phyloP scores from a whole-genome alignment of 2,113 vertebrate species.

The Stigmatopora argus region DNA sequence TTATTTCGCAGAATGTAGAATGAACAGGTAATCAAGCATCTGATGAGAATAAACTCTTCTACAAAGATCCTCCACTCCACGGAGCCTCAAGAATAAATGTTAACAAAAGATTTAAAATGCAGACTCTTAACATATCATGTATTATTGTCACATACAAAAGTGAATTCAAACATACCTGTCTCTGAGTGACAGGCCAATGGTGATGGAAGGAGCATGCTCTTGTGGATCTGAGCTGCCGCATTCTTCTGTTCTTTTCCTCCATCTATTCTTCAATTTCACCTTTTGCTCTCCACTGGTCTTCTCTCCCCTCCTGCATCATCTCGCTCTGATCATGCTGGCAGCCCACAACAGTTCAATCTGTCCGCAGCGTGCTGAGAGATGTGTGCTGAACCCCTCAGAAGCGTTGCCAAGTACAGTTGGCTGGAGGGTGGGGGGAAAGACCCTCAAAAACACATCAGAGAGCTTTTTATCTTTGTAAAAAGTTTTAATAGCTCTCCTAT shows the following conservation, averaged over 20 bases:
- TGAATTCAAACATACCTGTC: too few relatives aligned
- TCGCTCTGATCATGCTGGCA: slow-evolving; percentile 41
- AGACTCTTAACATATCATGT: too few relatives aligned
- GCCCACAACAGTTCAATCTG: slow-evolving; percentile 58
- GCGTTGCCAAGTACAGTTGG: slow-evolving; percentile 67
- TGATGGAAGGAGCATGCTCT: slow-evolving; percentile 33
- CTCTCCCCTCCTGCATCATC: slow-evolving; percentile 21
- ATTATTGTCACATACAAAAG: too few relatives aligned
- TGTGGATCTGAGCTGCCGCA: slow-evolving; percentile 54
- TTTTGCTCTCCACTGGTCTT: slow-evolving; percentile 41
- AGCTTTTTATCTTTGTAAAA: slow-evolving; percentile 38
- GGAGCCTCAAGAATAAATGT: too few relatives aligned
- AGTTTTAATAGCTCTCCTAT: slow-evolving; percentile 55
- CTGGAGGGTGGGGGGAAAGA: slow-evolving; percentile 42
- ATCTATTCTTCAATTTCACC: slow-evolving; percentile 65
- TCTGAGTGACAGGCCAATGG: slow-evolving; percentile 69
- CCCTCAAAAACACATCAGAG: slow-evolving; percentile 49
- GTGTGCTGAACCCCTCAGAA: slow-evolving; percentile 60
- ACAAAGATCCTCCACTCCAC: too few relatives aligned
- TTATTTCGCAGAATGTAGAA: too few relatives aligned
- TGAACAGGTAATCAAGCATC: too few relatives aligned
- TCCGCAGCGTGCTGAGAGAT: slow-evolving; percentile 59
- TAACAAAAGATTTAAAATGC: too few relatives aligned
- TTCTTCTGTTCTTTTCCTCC: slow-evolving; percentile 49
- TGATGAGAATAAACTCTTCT: too few relatives aligned